Percentiles rank a stretch among this genome's conserved stretches.
phyloP scores from a whole-genome alignment of 2,888 invertebrate species.

The Lobophora halterata region DNA sequence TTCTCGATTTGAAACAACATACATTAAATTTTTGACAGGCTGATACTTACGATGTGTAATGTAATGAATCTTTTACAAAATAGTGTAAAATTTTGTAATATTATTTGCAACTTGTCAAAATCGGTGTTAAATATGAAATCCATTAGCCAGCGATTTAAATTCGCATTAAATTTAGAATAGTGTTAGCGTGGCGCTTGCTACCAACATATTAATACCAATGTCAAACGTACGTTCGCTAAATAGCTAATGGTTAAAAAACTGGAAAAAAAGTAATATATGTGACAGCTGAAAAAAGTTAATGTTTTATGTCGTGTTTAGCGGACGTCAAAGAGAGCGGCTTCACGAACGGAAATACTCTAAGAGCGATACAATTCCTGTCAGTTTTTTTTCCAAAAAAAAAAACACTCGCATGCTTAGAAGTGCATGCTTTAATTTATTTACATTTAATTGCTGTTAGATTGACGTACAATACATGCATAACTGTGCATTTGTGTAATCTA shows the following conservation, averaged over 20 bases:
- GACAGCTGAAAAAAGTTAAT: slow-evolving; percentile 74
- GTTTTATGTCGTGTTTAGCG: slow-evolving; percentile 77
- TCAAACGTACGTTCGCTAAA: slow-evolving; percentile 65
- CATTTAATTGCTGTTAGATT: slow-evolving; percentile 1
- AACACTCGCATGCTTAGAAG: slow-evolving; percentile 16
- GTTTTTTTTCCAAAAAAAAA: slow-evolving; percentile 30
- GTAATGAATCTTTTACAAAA: slow-evolving; percentile 19
- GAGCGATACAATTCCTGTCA: slow-evolving; percentile 39
- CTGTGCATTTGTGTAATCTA: not conserved
- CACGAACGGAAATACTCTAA: slow-evolving; percentile 29
- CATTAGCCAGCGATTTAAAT: slow-evolving; percentile 23
- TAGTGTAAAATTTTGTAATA: slow-evolving; percentile 18
- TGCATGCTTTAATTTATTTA: not conserved
- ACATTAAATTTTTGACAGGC: slow-evolving; percentile 26
- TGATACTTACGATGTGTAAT: slow-evolving; percentile 16
- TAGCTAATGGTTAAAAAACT: slow-evolving; percentile 74
- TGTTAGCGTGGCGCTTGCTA: slow-evolving; percentile 48
- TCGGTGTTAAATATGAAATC: slow-evolving; percentile 18
- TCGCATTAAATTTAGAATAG: slow-evolving; percentile 34
- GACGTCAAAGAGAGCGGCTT: slow-evolving; percentile 65
- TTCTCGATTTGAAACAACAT: slow-evolving; percentile 26
- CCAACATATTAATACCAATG: slow-evolving; percentile 66
- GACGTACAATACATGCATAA: not conserved
- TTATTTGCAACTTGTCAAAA: slow-evolving; percentile 26
- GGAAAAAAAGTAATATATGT: slow-evolving; percentile 72